Base-by-base conservation (phyloP, 1,140 invertebrate species). In the Halesus radiatus region DNA sequence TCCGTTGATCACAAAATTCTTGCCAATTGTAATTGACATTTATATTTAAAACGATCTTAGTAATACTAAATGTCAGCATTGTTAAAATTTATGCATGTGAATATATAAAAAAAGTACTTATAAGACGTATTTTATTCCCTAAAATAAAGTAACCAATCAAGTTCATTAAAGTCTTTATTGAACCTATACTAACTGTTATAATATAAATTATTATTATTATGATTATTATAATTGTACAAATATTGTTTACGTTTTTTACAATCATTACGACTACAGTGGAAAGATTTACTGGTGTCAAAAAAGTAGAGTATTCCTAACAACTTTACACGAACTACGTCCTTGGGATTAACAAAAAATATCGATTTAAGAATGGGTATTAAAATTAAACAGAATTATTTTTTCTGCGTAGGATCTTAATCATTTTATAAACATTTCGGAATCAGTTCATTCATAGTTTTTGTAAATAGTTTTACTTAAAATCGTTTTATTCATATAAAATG, bases 151-250 rank as follows among this genome's bases (percentile, higher is more conserved):
- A 83, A 80, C 64, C 81, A 83, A 83, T 83, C 81, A 83, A 80
- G 81, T 83, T 83, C 80, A 80, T 83, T 78, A 80, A 83, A 54
- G 80, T 79, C 64, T 80, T 72, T 80, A 80, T 83, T 78, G 58
- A 80, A 83, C 79, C 72, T 83, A 83, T 83, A 83, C 79, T 83
- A 37, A 37, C 32, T 83, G 81, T 83, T 83, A 83, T 77, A 75
- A 80, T 83, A 83, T 78, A 80, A 74, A 82, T 81, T 79, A 82
- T 82, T 82, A 82, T 80, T 87, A 88, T 84, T 88, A 82, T 80
- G 80, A 88, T 82, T 53, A 82, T 82, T 83, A 80, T 83, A 78
- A 83, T 83, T 83, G 82, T 83, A 83, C 73, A 83, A 83, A 83
- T 79, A 81, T 83, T 78, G 75, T 80, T 83, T 76, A 70, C 79